A percentile compares a stretch with the other conserved stretches of the same genome.
phyloP scores from a whole-genome alignment of 2,888 invertebrate genomes.

The Seira ritae region DNA sequence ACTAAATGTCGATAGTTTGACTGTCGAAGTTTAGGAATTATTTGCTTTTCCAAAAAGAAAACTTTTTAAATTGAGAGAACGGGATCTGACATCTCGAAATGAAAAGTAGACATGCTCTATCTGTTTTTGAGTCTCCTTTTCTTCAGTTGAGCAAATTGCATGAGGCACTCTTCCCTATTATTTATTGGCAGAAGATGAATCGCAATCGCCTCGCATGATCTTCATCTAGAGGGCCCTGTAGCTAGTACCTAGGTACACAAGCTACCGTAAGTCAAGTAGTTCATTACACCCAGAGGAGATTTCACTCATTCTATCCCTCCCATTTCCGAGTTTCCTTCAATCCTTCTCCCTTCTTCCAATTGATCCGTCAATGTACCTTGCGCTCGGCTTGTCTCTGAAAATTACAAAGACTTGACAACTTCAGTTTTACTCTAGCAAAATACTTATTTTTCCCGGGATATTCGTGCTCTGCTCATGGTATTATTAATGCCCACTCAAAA shows the following conservation, averaged over 20 bases:
- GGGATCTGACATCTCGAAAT: too few relatives aligned
- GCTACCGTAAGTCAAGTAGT: background rate
- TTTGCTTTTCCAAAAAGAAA: too few relatives aligned
- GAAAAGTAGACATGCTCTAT: too few relatives aligned
- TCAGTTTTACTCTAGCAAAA: background rate
- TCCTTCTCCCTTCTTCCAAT: constrained; percentile 9
- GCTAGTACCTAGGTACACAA: background rate
- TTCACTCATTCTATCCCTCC: constrained; percentile 32
- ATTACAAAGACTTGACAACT: too few relatives aligned
- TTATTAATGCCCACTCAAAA: background rate
- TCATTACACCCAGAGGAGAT: constrained; percentile 50
- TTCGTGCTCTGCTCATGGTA: background rate
- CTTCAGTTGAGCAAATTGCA: background rate
- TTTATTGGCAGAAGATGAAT: background rate
- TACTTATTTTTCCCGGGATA: background rate
- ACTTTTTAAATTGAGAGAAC: too few relatives aligned
- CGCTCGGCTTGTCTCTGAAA: constrained; percentile 6
- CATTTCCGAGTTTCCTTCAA: constrained; percentile 6
- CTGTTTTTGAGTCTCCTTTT: too few relatives aligned
- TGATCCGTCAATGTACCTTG: constrained; percentile 32
- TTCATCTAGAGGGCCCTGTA: background rate
- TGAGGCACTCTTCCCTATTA: background rate
- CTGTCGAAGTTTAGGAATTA: too few relatives aligned
- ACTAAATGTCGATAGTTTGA: too few relatives aligned
- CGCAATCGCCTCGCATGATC: background rate